phyloP scores from a whole-genome alignment of 1,140 invertebrate genomes.

The Aphaenogaster ashmeadi region DNA sequence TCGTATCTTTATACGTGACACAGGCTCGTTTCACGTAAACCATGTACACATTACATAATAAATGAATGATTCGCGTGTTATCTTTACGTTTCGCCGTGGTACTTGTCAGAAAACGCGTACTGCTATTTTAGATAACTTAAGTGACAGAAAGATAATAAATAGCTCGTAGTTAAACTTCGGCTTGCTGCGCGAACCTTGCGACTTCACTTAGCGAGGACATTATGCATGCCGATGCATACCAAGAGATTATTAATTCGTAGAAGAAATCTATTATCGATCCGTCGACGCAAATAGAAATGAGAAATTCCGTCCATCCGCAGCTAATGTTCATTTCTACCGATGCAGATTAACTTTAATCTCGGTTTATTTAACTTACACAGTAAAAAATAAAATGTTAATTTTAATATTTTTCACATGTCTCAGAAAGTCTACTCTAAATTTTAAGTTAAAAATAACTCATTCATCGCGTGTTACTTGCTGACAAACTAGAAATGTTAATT shows the following conservation, averaged over 20 bases:
- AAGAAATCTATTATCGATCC: neutral
- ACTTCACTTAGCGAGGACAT: neutral
- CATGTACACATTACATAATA: neutral
- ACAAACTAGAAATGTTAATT: no score
- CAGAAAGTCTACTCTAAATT: no score
- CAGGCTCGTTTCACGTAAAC: neutral
- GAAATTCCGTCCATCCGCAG: neutral
- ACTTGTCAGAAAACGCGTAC: neutral
- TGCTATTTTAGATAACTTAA: constrained; percentile 1
- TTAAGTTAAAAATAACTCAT: no score
- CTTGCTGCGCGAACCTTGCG: no score
- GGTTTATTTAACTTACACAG: no score
- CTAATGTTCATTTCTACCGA: neutral
- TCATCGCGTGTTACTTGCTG: no score
- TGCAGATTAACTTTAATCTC: no score
- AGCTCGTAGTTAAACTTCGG: neutral
- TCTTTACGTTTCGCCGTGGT: neutral
- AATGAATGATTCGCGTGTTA: constrained; percentile 6
- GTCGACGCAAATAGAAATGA: neutral
- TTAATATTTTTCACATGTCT: no score
- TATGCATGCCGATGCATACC: neutral
- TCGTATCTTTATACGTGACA: neutral
- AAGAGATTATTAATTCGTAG: constrained; percentile 1
- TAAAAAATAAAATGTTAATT: no score
- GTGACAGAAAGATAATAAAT: neutral